These are phyloP conservation scores for Saccostrea glomerata DNA, from an alignment of 1,140 invertebrate genomes.

Conservation along the genomic window DNA sequence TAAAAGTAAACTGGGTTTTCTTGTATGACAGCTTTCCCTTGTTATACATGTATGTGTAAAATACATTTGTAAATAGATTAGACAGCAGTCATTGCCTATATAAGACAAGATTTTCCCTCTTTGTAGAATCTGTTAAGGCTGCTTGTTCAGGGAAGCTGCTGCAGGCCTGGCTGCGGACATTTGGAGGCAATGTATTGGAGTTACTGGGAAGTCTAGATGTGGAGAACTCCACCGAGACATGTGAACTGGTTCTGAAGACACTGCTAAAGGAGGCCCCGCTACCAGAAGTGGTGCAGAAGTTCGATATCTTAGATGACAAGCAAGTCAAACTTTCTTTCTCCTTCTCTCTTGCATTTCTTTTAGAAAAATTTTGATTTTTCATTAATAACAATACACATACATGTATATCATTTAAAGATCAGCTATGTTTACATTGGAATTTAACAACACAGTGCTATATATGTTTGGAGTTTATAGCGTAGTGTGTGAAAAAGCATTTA, in stretches of 20 bases:
- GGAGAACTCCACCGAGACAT: constrained; percentile 80
- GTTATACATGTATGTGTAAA: too few species aligned
- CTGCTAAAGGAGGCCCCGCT: constrained; percentile 78
- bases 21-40: too few species aligned
- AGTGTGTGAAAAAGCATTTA: neutral
- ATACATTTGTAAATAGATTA: too few species aligned
- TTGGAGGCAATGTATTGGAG: constrained; percentile 82
- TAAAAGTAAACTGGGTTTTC: too few species aligned
- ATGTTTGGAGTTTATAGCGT: neutral
- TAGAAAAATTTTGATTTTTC: neutral
- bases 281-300: constrained; percentile 74
- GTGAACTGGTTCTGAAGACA: constrained; percentile 78
- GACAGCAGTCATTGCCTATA: too few species aligned
- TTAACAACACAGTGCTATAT: neutral
- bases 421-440: too few species aligned
- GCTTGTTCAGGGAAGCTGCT: constrained; percentile 77
- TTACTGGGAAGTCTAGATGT: constrained; percentile 84
- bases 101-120: neutral
- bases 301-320: constrained; percentile 77
- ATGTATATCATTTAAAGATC: too few species aligned
- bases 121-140: constrained; percentile 70
- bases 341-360: neutral
- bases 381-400: too few species aligned
- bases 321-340: constrained; percentile 62
- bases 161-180: constrained; percentile 84